A percentile compares a stretch with the other conserved stretches of the same genome.
phyloP scores from a whole-genome alignment of 2,113 vertebrate species.

The Helogale parvula region DNA sequence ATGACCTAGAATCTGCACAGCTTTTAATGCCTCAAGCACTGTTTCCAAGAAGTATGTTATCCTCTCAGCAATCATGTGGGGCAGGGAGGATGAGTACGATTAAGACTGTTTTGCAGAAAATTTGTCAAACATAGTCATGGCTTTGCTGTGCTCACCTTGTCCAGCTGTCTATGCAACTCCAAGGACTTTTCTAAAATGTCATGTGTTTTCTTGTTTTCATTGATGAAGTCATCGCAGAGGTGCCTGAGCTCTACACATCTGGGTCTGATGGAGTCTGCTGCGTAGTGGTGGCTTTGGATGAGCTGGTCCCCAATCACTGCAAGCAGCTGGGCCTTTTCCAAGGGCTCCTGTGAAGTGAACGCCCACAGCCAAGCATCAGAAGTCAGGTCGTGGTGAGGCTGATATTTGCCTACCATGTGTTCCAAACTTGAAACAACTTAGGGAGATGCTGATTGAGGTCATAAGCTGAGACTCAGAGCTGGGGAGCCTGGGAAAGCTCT shows the following conservation, averaged over 20 bases:
- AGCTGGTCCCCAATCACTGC: conserved; percentile 94
- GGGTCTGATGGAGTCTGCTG: conserved; percentile 94
- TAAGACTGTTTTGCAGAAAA: background rate
- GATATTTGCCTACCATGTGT: background rate
- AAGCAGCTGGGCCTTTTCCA: conserved; percentile 94
- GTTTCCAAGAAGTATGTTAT: background rate
- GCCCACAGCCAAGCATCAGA: background rate
- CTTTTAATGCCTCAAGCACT: background rate
- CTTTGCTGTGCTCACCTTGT: conserved; percentile 89
- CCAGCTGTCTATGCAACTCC: conserved; percentile 91
- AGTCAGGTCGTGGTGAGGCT: background rate
- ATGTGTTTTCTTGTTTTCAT: conserved; percentile 93
- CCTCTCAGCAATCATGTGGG: background rate
- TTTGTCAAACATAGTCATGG: background rate
- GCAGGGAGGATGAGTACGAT: background rate
- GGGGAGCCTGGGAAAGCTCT: background rate
- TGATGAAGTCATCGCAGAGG: conserved; percentile 95
- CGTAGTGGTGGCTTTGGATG: conserved; percentile 96
- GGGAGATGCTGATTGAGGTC: background rate
- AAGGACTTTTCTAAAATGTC: conserved; percentile 93
- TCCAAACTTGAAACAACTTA: background rate
- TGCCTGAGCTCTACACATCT: conserved; percentile 95
- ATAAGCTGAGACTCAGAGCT: background rate
- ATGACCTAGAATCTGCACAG: background rate
- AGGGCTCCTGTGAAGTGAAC: conserved; percentile 84